These are phyloP conservation scores for Selene dorsalis DNA, from an alignment of 2,797 vertebrate species.

Conservation along the genomic window DNA sequence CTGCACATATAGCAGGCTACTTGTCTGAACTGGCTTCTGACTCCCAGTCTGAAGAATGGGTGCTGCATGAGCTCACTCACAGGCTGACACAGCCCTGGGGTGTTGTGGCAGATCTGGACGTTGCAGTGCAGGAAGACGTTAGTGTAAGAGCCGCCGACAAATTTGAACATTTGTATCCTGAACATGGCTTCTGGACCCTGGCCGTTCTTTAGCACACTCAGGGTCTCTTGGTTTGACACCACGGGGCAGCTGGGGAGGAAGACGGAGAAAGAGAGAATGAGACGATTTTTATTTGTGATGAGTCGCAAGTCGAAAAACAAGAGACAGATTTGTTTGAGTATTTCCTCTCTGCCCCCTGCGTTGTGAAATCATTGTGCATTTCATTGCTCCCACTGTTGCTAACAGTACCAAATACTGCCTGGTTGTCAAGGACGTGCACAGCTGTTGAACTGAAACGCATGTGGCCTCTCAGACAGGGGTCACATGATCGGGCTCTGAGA, in stretches of 20 bases:
- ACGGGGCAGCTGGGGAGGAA: conserved; percentile 77
- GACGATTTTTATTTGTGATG: not conserved
- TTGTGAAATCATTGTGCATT: conserved; percentile 56
- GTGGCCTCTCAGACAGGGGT: conserved; percentile 69
- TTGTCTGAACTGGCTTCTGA: conserved; percentile 68
- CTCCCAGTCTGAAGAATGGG: conserved; percentile 40
- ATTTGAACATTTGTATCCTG: conserved; percentile 87
- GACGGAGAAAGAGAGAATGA: conserved; percentile 23
- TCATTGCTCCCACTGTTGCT: conserved; percentile 66
- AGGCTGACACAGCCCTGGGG: conserved; percentile 77
- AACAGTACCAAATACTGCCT: conserved; percentile 71
- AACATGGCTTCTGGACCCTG: conserved; percentile 83
- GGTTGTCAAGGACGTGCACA: conserved; percentile 80
- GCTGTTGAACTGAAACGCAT: conserved; percentile 77
- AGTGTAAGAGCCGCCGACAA: conserved; percentile 81
- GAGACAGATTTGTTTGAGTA: conserved; percentile 26
- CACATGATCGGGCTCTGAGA: conserved; percentile 72
- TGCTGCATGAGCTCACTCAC: conserved; percentile 67
- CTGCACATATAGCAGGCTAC: conserved; percentile 45
- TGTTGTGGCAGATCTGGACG: conserved; percentile 85
- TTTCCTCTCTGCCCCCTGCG: conserved; percentile 30
- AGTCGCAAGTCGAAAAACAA: conserved; percentile 6
- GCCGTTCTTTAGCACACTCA: conserved; percentile 80
- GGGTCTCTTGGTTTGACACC: conserved; percentile 78
- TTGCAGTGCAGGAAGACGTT: conserved; percentile 85